phyloP scores from a whole-genome alignment of 2,888 invertebrate genomes.

The Gymnoscelis rufifasciata region DNA sequence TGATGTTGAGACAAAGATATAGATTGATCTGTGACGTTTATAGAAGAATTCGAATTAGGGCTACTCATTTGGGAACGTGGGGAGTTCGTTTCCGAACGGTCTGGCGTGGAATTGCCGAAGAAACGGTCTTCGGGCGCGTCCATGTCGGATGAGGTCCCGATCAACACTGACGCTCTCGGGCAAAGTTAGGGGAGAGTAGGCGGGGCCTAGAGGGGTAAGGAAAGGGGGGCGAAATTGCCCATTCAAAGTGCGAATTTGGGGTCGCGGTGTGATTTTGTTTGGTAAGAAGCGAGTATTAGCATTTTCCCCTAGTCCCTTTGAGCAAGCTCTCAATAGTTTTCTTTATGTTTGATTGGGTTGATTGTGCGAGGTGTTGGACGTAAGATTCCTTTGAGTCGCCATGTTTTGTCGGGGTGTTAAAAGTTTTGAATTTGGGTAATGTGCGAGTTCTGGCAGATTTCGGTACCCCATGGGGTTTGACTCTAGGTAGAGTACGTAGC shows the following conservation, averaged over 20 bases:
- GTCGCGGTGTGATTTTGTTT: constrained; percentile 76
- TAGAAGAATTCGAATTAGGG: constrained; percentile 72
- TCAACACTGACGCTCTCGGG: constrained; percentile 50
- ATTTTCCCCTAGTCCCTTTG: constrained; percentile 66
- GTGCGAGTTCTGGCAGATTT: constrained; percentile 3
- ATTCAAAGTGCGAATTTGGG: constrained; percentile 78
- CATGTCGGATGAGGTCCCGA: constrained; percentile 54
- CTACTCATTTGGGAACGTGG: constrained; percentile 71
- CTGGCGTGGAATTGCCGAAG: constrained; percentile 60
- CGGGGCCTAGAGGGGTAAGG: constrained; percentile 51
- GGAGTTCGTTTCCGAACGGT: constrained; percentile 65
- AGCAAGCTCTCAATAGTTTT: constrained; percentile 52
- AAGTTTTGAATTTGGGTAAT: constrained; percentile 20
- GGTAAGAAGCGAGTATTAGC: constrained; percentile 72
- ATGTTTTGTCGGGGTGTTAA: constrained; percentile 30
- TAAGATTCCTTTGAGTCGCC: constrained; percentile 49
- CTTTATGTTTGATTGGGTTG: constrained; percentile 71
- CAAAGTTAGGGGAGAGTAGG: constrained; percentile 42
- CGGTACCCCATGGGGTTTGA: not conserved
- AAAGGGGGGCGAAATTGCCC: constrained; percentile 64
- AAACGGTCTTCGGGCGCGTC: constrained; percentile 66
- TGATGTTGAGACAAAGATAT: constrained; percentile 74
- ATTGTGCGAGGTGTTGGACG: constrained; percentile 66
- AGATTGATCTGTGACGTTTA: constrained; percentile 76
- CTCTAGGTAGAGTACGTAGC: too few species aligned